Conservation (phyloP, 2,888 invertebrate genomes). For the Drymonia ruficornis region DNA sequence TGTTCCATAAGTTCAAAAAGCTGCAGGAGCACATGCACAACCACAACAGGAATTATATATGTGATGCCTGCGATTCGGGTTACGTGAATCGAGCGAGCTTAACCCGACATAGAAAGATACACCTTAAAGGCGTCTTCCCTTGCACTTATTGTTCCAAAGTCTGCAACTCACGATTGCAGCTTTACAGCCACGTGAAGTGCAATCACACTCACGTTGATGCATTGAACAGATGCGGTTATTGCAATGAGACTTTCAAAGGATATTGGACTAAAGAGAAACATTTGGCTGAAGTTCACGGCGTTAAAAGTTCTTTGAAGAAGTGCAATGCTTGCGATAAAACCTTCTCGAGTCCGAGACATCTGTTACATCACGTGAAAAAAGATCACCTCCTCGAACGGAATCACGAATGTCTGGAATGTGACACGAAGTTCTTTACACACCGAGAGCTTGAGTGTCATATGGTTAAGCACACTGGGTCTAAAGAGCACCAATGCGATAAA, state of each 20-base stretch:
- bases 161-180: slow-evolving; percentile 63
- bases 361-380: slow-evolving; percentile 44
- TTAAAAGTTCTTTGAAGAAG: slow-evolving; percentile 18
- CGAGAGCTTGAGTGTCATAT: slow-evolving; percentile 44
- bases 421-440: slow-evolving; percentile 42
- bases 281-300: slow-evolving; percentile 30
- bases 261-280: slow-evolving; percentile 34
- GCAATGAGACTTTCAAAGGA: slow-evolving; percentile 40
- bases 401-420: slow-evolving; percentile 44
- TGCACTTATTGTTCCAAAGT: slow-evolving; percentile 62
- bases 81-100: slow-evolving; percentile 49
- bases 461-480: slow-evolving; percentile 43
- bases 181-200: slow-evolving; percentile 60
- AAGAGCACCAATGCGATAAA: slow-evolving; percentile 40
- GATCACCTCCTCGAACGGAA: slow-evolving; percentile 58
- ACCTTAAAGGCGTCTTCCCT: slow-evolving; percentile 49
- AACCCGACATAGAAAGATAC: slow-evolving; percentile 40
- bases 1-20: slow-evolving; percentile 20
- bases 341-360: slow-evolving; percentile 33
- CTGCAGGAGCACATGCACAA: slow-evolving; percentile 27
- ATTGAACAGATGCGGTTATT: slow-evolving; percentile 44
- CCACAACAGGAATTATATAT: slow-evolving; percentile 52
- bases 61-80: slow-evolving; percentile 53
- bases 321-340: slow-evolving; percentile 50
- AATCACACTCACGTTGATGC: slow-evolving; percentile 49